Conservation (phyloP, 2,797 vertebrate species). For the Lagodon rhomboides region DNA sequence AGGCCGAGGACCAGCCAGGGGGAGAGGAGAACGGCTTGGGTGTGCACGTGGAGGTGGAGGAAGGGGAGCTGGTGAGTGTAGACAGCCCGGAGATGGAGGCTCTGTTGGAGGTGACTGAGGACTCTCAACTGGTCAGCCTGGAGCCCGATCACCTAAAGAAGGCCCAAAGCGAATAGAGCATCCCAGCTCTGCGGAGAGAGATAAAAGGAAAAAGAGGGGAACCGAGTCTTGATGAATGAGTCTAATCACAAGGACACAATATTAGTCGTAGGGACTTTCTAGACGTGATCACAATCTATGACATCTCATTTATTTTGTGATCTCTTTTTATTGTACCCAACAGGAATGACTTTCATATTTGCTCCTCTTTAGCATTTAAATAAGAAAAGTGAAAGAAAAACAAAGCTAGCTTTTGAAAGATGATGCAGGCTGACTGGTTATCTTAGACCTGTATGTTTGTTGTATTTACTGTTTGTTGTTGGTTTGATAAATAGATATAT, state of each 20-base stretch:
- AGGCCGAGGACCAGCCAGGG: slow-evolving; percentile 68
- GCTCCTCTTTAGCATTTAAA: slow-evolving; percentile 47
- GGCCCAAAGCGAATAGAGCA: slow-evolving; percentile 85
- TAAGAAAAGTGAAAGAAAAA: slow-evolving; percentile 42
- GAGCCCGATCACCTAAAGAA: slow-evolving; percentile 86
- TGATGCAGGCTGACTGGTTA: slow-evolving; percentile 42
- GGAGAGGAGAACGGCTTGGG: slow-evolving; percentile 73
- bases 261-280: slow-evolving; percentile 61
- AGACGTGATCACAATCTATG: slow-evolving; percentile 64
- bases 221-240: slow-evolving; percentile 40
- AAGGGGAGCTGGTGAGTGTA: slow-evolving; percentile 82
- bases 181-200: slow-evolving; percentile 11
- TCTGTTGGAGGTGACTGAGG: slow-evolving; percentile 92
- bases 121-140: slow-evolving; percentile 89
- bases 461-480: slow-evolving; percentile 50
- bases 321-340: slow-evolving; percentile 66
- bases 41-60: slow-evolving; percentile 73
- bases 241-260: slow-evolving; percentile 67
- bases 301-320: slow-evolving; percentile 58
- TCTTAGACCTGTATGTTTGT: slow-evolving; percentile 34
- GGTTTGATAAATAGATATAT: slow-evolving; percentile 55
- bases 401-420: slow-evolving; percentile 40
- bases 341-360: slow-evolving; percentile 68
- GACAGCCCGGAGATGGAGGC: slow-evolving; percentile 85
- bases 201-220: slow-evolving; percentile 31